Evolutionary conservation across 2,113 vertebrate genomes (phyloP).

Genomic region (Nothobranchius furzeri): DNA sequence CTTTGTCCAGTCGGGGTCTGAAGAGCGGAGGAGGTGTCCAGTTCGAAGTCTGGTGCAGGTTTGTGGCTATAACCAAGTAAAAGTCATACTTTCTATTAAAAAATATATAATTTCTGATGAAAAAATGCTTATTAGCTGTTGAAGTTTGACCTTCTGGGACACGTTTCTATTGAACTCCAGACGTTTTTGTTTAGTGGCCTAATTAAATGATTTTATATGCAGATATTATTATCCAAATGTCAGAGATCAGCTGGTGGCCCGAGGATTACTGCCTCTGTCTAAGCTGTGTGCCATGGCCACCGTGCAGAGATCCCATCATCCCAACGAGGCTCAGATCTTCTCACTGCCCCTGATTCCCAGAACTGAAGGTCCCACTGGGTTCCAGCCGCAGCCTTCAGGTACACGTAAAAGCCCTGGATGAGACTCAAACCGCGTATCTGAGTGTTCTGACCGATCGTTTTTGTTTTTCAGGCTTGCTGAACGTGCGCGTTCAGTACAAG

Average conservation of each 20-base stretch:
- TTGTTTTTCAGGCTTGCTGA: slow-evolving; percentile 82
- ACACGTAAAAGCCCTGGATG: not conserved
- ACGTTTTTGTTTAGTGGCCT: not conserved
- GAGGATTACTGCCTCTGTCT: slow-evolving; percentile 87
- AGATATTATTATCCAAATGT: slow-evolving; percentile 99
- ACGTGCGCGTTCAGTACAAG: slow-evolving; percentile 87
- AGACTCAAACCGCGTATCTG: not conserved
- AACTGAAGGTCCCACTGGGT: slow-evolving; percentile 66
- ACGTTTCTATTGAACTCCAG: not conserved
- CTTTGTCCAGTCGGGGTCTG: slow-evolving; percentile 77
- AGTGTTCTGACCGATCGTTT: not conserved
- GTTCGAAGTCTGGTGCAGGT: slow-evolving; percentile 99
- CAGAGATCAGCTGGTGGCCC: slow-evolving; percentile 93
- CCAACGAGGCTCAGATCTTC: slow-evolving; percentile 84
- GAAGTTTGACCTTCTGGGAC: no score
- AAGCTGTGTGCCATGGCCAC: slow-evolving; percentile 93
- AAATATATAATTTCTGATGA: not conserved
- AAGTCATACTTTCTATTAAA: no score
- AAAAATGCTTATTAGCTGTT: not conserved
- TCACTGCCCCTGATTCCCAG: slow-evolving; percentile 85
- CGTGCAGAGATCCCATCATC: slow-evolving; percentile 81
- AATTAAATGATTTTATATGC: slow-evolving; percentile 15
- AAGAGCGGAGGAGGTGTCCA: slow-evolving; percentile 84
- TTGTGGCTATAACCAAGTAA: slow-evolving; percentile 23
- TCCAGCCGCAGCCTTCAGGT: slow-evolving; percentile 83